A percentile compares a stretch with the other conserved stretches of the same genome.
phyloP scores from a whole-genome alignment of 2,113 vertebrate species.

The Coptodon bakossiorum region DNA sequence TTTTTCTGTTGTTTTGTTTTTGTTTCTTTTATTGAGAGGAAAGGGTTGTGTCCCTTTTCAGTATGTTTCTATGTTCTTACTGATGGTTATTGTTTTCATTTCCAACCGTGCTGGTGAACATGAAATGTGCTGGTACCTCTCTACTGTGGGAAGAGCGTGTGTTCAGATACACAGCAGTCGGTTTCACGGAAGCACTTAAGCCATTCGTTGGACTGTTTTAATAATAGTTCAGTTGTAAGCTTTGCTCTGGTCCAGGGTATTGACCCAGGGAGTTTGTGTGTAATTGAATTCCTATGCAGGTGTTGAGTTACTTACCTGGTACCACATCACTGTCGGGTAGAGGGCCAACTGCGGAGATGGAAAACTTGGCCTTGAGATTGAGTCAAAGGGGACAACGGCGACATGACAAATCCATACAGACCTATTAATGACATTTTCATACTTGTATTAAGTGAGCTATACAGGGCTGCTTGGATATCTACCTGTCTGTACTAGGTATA shows the following conservation, averaged over 20 bases:
- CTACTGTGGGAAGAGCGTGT: slow-evolving; percentile 38
- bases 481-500: slow-evolving; percentile 30
- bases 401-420: slow-evolving; percentile 55
- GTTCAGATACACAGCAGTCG: slow-evolving; percentile 4
- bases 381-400: slow-evolving; percentile 30
- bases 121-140: slow-evolving; percentile 35
- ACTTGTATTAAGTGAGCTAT: slow-evolving; percentile 9
- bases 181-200: slow-evolving; percentile 52
- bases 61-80: background rate
- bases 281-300: slow-evolving; percentile 54
- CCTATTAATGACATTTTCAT: slow-evolving; percentile 14
- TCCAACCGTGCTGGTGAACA: slow-evolving; percentile 12
- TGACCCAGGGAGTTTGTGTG: slow-evolving; percentile 38
- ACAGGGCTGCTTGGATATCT: slow-evolving; percentile 37
- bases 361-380: slow-evolving; percentile 26
- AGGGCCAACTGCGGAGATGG: slow-evolving; percentile 3
- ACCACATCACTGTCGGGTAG: slow-evolving; percentile 46
- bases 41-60: background rate
- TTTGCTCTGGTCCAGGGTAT: slow-evolving; percentile 34
- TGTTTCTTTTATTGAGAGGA: background rate
- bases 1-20: background rate
- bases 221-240: slow-evolving; percentile 20
- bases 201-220: slow-evolving; percentile 61
- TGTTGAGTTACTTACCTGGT: slow-evolving; percentile 33
- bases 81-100: background rate